Evolutionary conservation across 2,113 vertebrate species (phyloP).

Genomic region (Mustela lutreola): DNA sequence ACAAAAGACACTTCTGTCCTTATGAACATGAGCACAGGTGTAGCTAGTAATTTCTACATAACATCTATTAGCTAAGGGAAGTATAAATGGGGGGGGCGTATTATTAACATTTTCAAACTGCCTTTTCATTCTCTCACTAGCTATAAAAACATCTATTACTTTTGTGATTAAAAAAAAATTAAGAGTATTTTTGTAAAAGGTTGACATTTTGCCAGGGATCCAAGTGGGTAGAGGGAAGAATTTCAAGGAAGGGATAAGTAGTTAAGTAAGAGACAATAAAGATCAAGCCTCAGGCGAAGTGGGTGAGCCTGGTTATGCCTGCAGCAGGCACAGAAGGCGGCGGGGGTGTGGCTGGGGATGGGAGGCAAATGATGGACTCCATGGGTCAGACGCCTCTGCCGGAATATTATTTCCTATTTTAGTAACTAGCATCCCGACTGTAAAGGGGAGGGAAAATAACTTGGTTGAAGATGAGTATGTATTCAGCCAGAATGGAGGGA

Average conservation of each 20-base stretch:
- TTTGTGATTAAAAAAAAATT: constrained; percentile 18
- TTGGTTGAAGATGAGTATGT: not conserved
- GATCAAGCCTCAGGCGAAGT: not conserved
- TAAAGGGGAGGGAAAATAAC: not conserved
- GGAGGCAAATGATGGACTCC: not conserved
- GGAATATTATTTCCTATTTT: not conserved
- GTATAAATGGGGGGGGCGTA: not conserved
- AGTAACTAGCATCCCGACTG: not conserved
- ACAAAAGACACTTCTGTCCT: not conserved
- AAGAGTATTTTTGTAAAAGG: constrained; percentile 1
- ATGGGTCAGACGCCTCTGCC: not conserved
- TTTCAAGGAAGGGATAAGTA: not conserved
- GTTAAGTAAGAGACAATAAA: not conserved
- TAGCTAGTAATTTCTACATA: not conserved
- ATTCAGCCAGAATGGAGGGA: not conserved
- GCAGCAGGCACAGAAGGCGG: not conserved
- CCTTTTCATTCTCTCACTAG: not conserved
- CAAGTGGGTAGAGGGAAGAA: not conserved
- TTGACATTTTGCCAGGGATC: not conserved
- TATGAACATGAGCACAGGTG: not conserved
- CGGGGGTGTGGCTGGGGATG: too few species aligned
- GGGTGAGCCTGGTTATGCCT: not conserved
- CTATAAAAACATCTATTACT: not conserved
- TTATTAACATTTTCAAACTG: constrained; percentile 3
- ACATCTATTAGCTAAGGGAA: not conserved